Evolutionary conservation across 2,888 invertebrate species (phyloP), one percentile per base, ranked within the genome.

Genomic region (Acrocyrtus sp.): DNA sequence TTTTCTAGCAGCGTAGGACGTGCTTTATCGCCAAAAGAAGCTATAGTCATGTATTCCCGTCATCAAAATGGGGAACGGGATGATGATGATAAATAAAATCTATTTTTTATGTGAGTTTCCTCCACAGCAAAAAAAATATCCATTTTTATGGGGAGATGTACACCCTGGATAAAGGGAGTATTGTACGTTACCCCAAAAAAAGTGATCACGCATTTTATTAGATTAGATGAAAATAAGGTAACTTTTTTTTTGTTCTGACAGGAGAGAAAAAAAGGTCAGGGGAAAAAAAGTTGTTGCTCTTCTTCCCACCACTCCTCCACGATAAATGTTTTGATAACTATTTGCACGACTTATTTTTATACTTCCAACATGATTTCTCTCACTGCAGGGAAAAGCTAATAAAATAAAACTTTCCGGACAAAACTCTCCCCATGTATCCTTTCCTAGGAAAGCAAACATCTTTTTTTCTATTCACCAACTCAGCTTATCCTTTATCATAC

Each of bases 121-220:
- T n/a, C n/a, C n/a, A n/a, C n/a, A n/a, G n/a, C n/a, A n/a, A n/a
- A n/a, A n/a, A n/a, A n/a, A n/a, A n/a, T n/a, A n/a, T n/a, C n/a
- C n/a, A n/a, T n/a, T n/a, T n/a, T n/a, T n/a, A n/a, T n/a, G n/a
- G n/a, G n/a, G n/a, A n/a, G n/a, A n/a, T n/a, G n/a, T n/a, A n/a
- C n/a, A n/a, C n/a, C n/a, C n/a, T n/a, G n/a, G n/a, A n/a, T n/a
- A n/a, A n/a, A n/a, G n/a, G n/a, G n/a, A n/a, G n/a, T n/a, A n/a
- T 17, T 45, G 3, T 21, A 6, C 19, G 48, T 21, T 8, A 5
- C 5, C 19, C 22, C 22, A 22, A 4, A 4, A 48, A 48, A 48
- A n/a, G n/a, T n/a, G 24, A 43, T 63, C 63, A 63, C 63, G 53
- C 53, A 63, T 41, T 53, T n/a, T 63, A 51, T 19, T 63, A 47